These are phyloP conservation scores for Lucinisca nassula DNA, from an alignment of 2,888 invertebrate genomes.

Conservation along the genomic window DNA sequence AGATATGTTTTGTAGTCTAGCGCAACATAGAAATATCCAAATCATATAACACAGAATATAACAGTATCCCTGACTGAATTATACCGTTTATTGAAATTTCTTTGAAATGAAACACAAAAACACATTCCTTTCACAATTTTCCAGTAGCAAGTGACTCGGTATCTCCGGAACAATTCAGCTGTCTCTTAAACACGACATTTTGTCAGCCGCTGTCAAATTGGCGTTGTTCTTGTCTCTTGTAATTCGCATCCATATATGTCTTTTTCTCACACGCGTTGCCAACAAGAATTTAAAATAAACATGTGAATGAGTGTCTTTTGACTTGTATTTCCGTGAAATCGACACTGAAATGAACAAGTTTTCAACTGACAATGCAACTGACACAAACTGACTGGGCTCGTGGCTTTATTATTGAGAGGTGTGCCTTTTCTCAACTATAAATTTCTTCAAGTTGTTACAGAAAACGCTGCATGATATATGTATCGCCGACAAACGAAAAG, in stretches of 20 bases:
- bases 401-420: constrained; percentile 1
- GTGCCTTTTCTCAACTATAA: constrained; percentile 4
- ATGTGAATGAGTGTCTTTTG: background rate
- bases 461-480: constrained; percentile 9
- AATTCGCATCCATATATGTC: constrained; percentile 10
- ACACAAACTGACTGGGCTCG: background rate
- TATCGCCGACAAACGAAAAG: constrained; percentile 8
- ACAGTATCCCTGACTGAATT: too few species aligned
- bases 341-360: constrained; percentile 1
- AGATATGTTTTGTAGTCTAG: too few species aligned
- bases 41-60: too few species aligned
- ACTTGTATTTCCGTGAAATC: background rate
- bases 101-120: background rate
- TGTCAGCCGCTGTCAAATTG: constrained; percentile 1
- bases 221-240: background rate
- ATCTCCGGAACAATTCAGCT: background rate
- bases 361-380: background rate
- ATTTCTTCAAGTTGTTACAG: constrained; percentile 2
- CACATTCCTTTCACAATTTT: background rate
- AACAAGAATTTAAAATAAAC: background rate
- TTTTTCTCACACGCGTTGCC: background rate
- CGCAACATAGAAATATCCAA: too few species aligned
- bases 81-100: background rate
- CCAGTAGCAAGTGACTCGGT: background rate
- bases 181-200: constrained; percentile 1